Percentiles rank a stretch among this genome's conserved stretches.
phyloP scores from a whole-genome alignment of 2,888 invertebrate genomes.

The Papilio gigon region DNA sequence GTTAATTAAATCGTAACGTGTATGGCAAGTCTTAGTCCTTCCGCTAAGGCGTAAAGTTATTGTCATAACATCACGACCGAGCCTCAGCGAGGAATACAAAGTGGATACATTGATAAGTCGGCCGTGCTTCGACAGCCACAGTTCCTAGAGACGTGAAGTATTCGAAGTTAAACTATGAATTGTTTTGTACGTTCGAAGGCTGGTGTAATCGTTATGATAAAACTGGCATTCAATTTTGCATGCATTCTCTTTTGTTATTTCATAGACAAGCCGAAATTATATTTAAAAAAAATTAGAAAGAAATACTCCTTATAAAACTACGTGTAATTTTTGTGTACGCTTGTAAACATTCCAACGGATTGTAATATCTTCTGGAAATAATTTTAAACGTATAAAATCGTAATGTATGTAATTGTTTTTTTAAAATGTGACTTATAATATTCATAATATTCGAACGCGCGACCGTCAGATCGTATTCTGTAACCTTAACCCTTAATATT shows the following conservation, averaged over 20 bases:
- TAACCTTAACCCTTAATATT: background rate
- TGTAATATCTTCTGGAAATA: background rate
- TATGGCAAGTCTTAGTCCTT: constrained; percentile 38
- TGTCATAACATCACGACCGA: constrained; percentile 46
- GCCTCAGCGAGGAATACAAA: constrained; percentile 47
- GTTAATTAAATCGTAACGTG: constrained; percentile 7
- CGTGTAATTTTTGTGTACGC: background rate
- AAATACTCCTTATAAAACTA: background rate
- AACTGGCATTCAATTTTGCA: background rate
- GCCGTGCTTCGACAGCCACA: constrained; percentile 29
- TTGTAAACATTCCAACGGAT: background rate
- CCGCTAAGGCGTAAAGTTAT: constrained; percentile 40
- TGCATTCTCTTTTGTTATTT: constrained; percentile 14
- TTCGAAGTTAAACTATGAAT: background rate
- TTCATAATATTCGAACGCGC: background rate
- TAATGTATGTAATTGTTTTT: background rate
- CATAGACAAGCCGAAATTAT: background rate
- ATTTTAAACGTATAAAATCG: background rate
- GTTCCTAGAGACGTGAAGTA: constrained; percentile 32
- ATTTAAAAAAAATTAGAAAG: too few relatives aligned
- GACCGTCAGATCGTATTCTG: background rate
- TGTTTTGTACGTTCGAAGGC: constrained; percentile 7
- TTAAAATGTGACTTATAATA: background rate
- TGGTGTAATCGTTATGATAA: background rate
- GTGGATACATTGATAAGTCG: constrained; percentile 45